These are phyloP conservation scores for Baccha elongata DNA, from an alignment of 2,888 invertebrate genomes.

Conservation along the genomic window DNA sequence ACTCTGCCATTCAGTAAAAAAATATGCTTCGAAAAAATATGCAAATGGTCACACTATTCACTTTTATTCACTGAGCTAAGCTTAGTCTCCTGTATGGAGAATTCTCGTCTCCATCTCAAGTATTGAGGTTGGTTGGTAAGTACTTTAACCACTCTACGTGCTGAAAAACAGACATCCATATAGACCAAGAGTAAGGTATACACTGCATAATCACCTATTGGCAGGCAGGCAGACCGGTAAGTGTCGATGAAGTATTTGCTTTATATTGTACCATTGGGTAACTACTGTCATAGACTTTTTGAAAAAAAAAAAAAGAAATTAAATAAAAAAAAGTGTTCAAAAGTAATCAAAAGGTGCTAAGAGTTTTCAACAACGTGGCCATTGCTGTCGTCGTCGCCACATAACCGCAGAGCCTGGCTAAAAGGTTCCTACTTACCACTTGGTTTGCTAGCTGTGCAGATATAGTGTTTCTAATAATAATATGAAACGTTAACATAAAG, in stretches of 20 bases:
- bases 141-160: slow-evolving; percentile 43
- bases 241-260: slow-evolving; percentile 48
- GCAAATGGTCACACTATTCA: slow-evolving; percentile 6
- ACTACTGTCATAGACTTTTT: neutral
- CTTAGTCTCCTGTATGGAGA: neutral
- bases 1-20: too few relatives aligned
- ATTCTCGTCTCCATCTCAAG: slow-evolving; percentile 18
- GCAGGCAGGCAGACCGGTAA: slow-evolving; percentile 11
- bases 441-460: neutral
- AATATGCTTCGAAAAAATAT: neutral
- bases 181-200: slow-evolving; percentile 61
- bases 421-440: slow-evolving; percentile 45
- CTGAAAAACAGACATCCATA: slow-evolving; percentile 35
- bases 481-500: slow-evolving; percentile 56
- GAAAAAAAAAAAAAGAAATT: neutral
- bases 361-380: slow-evolving; percentile 57
- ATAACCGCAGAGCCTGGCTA: slow-evolving; percentile 31
- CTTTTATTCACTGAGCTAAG: neutral
- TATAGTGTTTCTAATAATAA: slow-evolving; percentile 46
- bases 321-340: slow-evolving; percentile 3
- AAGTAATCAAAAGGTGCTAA: slow-evolving; percentile 65
- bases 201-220: slow-evolving; percentile 39
- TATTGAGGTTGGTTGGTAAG: slow-evolving; percentile 38
- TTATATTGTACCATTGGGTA: slow-evolving; percentile 37
- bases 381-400: slow-evolving; percentile 1